Percentiles rank a stretch among this genome's conserved stretches.
phyloP scores from a whole-genome alignment of 1,140 invertebrate genomes.

The Myzus persicae region DNA sequence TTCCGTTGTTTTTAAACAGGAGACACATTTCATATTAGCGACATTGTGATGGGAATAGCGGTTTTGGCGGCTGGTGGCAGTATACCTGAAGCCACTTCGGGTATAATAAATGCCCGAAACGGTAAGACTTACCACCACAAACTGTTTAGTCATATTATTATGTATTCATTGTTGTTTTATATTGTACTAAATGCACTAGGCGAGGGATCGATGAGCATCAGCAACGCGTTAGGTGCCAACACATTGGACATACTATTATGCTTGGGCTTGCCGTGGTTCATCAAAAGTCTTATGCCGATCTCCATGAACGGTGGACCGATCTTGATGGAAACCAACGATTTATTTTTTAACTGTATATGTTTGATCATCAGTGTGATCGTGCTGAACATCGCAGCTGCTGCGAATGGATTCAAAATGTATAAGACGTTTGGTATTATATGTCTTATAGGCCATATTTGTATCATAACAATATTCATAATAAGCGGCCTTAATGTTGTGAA shows the following conservation, averaged over 20 bases:
- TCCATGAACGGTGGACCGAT: constrained; percentile 62
- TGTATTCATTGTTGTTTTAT: background rate
- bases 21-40: constrained; percentile 78
- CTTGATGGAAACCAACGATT: constrained; percentile 60
- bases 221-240: constrained; percentile 84
- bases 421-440: constrained; percentile 61
- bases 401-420: constrained; percentile 61
- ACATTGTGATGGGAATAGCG: constrained; percentile 90
- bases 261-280: constrained; percentile 84
- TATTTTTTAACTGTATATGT: constrained; percentile 62
- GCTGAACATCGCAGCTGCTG: constrained; percentile 60
- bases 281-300: constrained; percentile 72
- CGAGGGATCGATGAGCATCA: constrained; percentile 83
- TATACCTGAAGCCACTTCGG: constrained; percentile 87
- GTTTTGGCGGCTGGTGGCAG: constrained; percentile 87
- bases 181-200: constrained; percentile 67
- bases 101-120: constrained; percentile 79
- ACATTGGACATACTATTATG: constrained; percentile 86
- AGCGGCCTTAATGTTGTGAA: constrained; percentile 61
- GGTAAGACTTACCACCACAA: constrained; percentile 64
- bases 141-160: background rate
- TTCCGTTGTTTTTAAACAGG: constrained; percentile 66
- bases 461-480: constrained; percentile 61
- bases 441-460: constrained; percentile 61
- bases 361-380: constrained; percentile 61